Evolutionary conservation across 2,888 invertebrate species (phyloP).

Genomic region (Eulithis testata): DNA sequence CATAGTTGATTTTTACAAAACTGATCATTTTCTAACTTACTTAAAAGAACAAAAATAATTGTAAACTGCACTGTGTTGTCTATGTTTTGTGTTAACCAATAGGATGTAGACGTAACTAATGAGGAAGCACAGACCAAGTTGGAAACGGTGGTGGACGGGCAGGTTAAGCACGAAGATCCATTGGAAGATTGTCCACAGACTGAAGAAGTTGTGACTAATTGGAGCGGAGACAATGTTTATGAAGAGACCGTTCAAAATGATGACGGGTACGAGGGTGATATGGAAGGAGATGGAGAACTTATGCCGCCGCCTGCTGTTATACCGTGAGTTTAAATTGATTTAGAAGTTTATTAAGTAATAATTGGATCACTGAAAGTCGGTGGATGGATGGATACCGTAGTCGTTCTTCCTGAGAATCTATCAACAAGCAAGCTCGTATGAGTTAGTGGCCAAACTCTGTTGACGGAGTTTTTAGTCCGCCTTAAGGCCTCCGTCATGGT

Average conservation of each 20-base stretch:
- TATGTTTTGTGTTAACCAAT: slow-evolving; percentile 65
- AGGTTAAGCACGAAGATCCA: slow-evolving; percentile 46
- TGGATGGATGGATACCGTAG: too few relatives aligned
- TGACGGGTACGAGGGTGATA: slow-evolving; percentile 86
- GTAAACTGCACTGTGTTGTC: slow-evolving; percentile 34
- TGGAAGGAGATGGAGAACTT: slow-evolving; percentile 88
- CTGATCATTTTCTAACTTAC: too few relatives aligned
- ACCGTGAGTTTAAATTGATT: slow-evolving; percentile 61
- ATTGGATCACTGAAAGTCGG: too few relatives aligned
- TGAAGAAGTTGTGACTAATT: slow-evolving; percentile 45
- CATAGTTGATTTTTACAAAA: too few relatives aligned
- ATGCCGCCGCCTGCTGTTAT: slow-evolving; percentile 94
- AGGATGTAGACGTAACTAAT: slow-evolving; percentile 67
- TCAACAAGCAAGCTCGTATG: too few relatives aligned
- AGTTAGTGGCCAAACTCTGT: too few relatives aligned
- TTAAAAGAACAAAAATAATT: slow-evolving; percentile 15
- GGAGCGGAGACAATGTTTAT: slow-evolving; percentile 50
- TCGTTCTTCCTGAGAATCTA: too few relatives aligned
- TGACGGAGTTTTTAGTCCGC: too few relatives aligned
- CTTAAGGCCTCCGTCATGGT: too few relatives aligned
- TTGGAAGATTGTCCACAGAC: slow-evolving; percentile 71
- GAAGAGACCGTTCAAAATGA: slow-evolving; percentile 79
- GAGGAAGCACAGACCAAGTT: slow-evolving; percentile 51
- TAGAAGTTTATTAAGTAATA: too few relatives aligned
- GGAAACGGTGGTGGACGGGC: slow-evolving; percentile 44